Evolutionary conservation across 2,113 vertebrate genomes (phyloP), one percentile per base, ranked within the genome.

Genomic region (Tragelaphus buxtoni): DNA sequence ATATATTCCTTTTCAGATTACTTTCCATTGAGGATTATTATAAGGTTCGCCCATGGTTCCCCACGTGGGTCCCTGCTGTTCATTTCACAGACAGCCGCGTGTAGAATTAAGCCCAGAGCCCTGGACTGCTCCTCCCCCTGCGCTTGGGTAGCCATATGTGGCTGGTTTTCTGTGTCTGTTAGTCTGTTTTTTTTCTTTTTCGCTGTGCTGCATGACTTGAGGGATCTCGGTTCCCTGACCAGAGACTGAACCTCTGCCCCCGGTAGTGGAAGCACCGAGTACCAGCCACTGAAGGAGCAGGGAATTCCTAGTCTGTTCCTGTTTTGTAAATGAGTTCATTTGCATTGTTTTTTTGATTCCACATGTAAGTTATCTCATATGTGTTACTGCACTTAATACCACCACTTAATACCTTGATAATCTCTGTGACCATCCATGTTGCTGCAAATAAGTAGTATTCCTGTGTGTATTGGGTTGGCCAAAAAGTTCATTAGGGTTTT

Each of bases 41-140:
- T 1, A 49, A 32, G 45, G 18, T 7, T 9, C 30, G 74, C 9
- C 9, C 5, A 3, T 20, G 28, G 47, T 1, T 32, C 9, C 16
- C 76, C 6, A 28, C 5, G 1, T 9, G 51, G 76, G 16, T 6
- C 28, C 45, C 18, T 18, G 45, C 28, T 32, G 28, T 32, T 51
- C 30, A 3, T 6, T 49, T 20, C 32, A 2, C 6, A 7, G 0
- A 7, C 28, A 51, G 47, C 10, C 1, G 4, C 11, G 76, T 32
- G 76, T 11, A 5, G 6, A 1, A 30, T 32, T 32, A 2, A 7
- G 7, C 17, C 76, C 76, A 51, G 17, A 51, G 28, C 5, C 45
- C 76, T 18, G 4, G 14, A 2, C 26, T 16, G 2, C 72, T 30
- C 26, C 74, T 9, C 28, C 74, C 76, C 2, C 2, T 7, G 9